Conservation (phyloP, 2,888 invertebrate species). For the Eupithecia exiguata region DNA sequence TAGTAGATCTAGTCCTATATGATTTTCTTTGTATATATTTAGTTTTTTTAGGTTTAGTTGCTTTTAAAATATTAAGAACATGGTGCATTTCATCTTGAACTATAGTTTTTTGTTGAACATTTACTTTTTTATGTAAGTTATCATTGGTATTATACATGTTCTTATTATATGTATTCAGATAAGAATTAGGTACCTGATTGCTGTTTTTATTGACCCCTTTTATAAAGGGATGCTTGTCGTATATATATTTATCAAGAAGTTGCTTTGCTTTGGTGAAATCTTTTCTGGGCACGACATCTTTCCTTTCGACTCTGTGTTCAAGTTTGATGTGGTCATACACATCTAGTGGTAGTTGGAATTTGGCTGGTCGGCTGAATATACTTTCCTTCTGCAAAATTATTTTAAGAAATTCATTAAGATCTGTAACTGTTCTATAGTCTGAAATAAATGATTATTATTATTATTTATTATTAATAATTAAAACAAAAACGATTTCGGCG, state of each 20-base stretch:
- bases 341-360: conserved; percentile 49
- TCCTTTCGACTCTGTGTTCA: conserved; percentile 10
- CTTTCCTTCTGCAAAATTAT: conserved; percentile 52
- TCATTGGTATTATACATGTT: neutral
- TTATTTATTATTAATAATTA: no score
- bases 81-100: neutral
- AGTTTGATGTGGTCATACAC: conserved; percentile 41
- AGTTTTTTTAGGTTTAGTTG: conserved; percentile 18
- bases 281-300: conserved; percentile 60
- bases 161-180: neutral
- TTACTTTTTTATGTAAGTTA: conserved; percentile 8
- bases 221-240: conserved; percentile 24
- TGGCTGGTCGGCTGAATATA: conserved; percentile 51
- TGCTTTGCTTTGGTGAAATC: conserved; percentile 59
- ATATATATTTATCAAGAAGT: conserved; percentile 58
- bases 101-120: neutral
- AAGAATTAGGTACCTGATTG: neutral
- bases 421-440: no score
- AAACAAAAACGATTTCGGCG: no score
- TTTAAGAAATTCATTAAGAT: neutral
- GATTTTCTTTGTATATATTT: conserved; percentile 19
- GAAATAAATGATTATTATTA: no score
- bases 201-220: neutral
- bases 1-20: conserved; percentile 5
- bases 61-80: conserved; percentile 21